These are phyloP conservation scores for Protonemura montana DNA, from an alignment of 2,888 invertebrate species.

Conservation along the genomic window DNA sequence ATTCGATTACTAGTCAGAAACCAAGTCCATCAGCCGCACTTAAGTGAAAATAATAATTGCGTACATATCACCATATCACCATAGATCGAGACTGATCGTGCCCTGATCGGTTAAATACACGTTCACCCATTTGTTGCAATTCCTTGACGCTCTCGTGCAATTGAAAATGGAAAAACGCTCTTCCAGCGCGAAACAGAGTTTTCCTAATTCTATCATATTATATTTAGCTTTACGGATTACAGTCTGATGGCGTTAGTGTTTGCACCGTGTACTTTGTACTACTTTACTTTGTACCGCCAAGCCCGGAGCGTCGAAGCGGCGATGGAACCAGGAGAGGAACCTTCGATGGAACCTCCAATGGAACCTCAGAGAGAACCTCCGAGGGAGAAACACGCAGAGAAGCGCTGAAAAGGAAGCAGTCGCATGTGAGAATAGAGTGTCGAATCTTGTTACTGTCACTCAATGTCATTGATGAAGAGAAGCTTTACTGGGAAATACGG, in stretches of 20 bases:
- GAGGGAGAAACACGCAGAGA: neutral
- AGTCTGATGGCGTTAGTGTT: neutral
- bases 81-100: neutral
- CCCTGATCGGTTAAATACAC: neutral
- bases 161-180: neutral
- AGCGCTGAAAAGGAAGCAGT: neutral
- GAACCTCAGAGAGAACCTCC: neutral
- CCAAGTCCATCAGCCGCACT: too few species aligned
- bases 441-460: conserved; percentile 23
- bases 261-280: neutral
- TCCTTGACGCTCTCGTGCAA: neutral
- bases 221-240: neutral
- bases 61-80: neutral
- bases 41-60: neutral
- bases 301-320: neutral
- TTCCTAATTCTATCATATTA: conserved; percentile 12
- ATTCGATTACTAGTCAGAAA: too few species aligned
- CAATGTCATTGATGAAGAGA: conserved; percentile 24
- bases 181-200: neutral
- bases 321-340: neutral
- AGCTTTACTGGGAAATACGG: neutral
- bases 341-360: neutral
- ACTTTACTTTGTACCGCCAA: neutral
- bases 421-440: conserved; percentile 18
- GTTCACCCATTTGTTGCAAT: neutral